phyloP scores from a whole-genome alignment of 2,113 vertebrate genomes.

The Aegotheles bennettii region DNA sequence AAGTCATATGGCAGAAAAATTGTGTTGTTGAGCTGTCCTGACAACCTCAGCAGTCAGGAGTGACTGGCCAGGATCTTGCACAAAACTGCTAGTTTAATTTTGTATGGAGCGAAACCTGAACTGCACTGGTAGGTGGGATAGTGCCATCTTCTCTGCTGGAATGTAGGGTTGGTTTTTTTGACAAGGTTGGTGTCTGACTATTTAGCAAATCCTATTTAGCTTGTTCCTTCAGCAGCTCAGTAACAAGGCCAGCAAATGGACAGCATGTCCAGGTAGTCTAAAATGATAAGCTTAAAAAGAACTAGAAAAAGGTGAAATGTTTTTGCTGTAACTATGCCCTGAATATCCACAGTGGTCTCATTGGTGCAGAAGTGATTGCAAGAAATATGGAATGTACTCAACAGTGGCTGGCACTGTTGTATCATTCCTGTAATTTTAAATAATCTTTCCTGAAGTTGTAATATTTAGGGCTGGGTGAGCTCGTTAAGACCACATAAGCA shows the following conservation, averaged over 20 bases:
- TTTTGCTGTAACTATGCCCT: background rate
- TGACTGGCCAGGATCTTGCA: background rate
- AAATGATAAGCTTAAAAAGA: background rate
- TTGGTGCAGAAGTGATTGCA: background rate
- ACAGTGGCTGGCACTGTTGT: conserved; percentile 37
- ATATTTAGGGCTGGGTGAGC: conserved; percentile 27
- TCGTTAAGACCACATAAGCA: conserved; percentile 13
- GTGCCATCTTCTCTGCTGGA: background rate
- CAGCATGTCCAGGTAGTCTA: background rate
- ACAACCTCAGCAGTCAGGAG: background rate
- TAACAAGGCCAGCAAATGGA: background rate
- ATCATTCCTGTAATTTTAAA: conserved; percentile 12
- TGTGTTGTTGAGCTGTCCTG: background rate
- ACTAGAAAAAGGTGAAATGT: background rate
- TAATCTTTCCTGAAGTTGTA: conserved; percentile 11
- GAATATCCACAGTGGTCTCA: background rate
- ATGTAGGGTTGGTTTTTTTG: accelerated
- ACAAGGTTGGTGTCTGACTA: background rate
- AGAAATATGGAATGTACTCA: background rate
- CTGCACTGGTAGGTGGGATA: accelerated
- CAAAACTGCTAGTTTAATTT: background rate
- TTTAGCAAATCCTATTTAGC: background rate
- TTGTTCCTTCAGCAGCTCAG: background rate
- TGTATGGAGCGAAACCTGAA: background rate
- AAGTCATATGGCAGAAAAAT: background rate